These are phyloP conservation scores for Clinocottus analis DNA, from an alignment of 2,113 vertebrate genomes.

Conservation along the genomic window DNA sequence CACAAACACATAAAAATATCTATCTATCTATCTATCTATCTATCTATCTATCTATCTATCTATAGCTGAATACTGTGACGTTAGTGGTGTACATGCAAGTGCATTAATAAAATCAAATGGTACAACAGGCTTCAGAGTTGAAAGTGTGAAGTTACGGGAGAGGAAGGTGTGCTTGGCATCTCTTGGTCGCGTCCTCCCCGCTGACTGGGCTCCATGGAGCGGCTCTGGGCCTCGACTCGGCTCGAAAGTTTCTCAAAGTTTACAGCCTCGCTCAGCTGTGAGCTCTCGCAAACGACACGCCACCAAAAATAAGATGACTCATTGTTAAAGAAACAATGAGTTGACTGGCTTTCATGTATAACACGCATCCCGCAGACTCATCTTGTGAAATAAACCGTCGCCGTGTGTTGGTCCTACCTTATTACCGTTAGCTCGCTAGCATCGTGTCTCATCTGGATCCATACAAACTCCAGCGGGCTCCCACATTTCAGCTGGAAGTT, in stretches of 20 bases:
- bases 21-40: too few relatives aligned
- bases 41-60: too few relatives aligned
- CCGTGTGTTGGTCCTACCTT: constrained; percentile 59
- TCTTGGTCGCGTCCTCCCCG: not conserved
- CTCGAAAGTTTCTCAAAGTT: constrained; percentile 35
- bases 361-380: not conserved
- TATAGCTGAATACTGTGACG: too few relatives aligned
- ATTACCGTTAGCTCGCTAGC: constrained; percentile 69
- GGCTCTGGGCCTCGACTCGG: constrained; percentile 54
- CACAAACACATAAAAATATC: too few relatives aligned
- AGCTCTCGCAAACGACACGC: not conserved
- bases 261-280: not conserved
- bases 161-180: not conserved
- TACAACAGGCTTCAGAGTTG: not conserved
- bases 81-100: not conserved
- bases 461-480: constrained; percentile 58
- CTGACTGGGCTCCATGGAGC: constrained; percentile 19
- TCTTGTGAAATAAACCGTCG: not conserved
- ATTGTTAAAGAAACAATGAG: not conserved
- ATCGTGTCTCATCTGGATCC: constrained; percentile 68
- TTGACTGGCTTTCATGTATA: not conserved
- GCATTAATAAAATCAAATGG: not conserved
- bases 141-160: not conserved
- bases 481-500: constrained; percentile 54
- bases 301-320: not conserved